Percentiles rank a stretch among this genome's conserved stretches.
Conservation (phyloP, 2,113 vertebrate species). For the Muntiacus reevesi region DNA sequence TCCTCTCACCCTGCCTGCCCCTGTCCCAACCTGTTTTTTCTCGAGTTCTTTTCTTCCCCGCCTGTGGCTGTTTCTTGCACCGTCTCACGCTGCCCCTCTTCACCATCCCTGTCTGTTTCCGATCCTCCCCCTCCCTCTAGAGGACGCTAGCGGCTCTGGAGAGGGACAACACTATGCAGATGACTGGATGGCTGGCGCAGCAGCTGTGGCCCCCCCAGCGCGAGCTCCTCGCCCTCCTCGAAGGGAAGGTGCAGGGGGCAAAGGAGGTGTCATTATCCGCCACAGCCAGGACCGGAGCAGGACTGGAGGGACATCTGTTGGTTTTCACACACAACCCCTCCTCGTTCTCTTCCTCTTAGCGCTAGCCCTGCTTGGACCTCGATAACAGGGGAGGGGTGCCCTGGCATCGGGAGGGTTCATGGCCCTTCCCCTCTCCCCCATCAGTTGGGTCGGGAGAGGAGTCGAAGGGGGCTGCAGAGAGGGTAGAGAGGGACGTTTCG, state of each 20-base stretch:
- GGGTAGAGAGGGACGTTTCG: constrained; percentile 40
- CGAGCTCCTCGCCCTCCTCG: constrained; percentile 53
- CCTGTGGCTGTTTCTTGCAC: not conserved
- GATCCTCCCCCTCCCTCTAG: constrained; percentile 28
- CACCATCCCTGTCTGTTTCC: not conserved
- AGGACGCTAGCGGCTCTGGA: constrained; percentile 88
- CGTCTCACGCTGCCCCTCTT: not conserved
- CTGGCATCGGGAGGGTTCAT: constrained; percentile 52
- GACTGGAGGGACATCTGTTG: not conserved
- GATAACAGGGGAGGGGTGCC: constrained; percentile 56
- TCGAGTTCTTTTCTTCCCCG: not conserved
- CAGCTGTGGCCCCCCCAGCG: constrained; percentile 34
- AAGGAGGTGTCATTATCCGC: constrained; percentile 58
- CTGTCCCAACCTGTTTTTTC: not conserved
- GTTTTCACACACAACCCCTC: not conserved
- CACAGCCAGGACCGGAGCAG: constrained; percentile 62
- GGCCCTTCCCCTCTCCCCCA: not conserved
- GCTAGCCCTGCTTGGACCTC: constrained; percentile 57
- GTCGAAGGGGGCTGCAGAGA: not conserved
- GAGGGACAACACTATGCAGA: constrained; percentile 85
- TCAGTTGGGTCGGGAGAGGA: constrained; percentile 16
- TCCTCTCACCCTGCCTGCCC: not conserved
- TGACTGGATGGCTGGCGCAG: constrained; percentile 80
- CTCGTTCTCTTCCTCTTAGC: constrained; percentile 35
- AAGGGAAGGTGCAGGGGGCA: constrained; percentile 61